Evolutionary conservation across 2,888 invertebrate species (phyloP), one percentile per base, ranked within the genome.

Genomic region (Odontomyia ornata): DNA sequence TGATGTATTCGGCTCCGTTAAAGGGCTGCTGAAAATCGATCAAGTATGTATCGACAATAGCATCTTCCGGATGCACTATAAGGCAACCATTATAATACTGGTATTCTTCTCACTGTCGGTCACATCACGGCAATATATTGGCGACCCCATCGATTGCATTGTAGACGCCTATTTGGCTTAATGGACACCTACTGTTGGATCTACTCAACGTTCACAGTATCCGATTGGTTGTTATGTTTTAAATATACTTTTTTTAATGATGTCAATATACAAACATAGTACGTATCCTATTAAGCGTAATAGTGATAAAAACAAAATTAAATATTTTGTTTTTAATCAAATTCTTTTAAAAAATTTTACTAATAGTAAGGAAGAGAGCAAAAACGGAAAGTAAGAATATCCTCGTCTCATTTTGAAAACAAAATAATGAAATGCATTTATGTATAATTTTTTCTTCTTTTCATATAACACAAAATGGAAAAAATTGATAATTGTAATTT

Each of bases 71-170:
- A 89, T 97, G 84, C 97, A 97, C 87, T 97, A 97, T 89, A 96
- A 96, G 88, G 95, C 93, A 82, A 96, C 97, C 83, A 95, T 96
- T 82, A 91, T 95, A 85, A 92, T 97, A 83, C 89, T 98, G 85
- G 92, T 98, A 82, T 95, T 96, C 80, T 97, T 97, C 87, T 96
- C 96, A 80, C 88, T 98, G 83, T 89, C 98, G 84, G 96, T 98
- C 80, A 97, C 97, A 71, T 95, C 96, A 80, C 90, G 96, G 78
- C 97, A 98, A 85, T 98, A 98, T 88, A 97, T 98, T 84, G 98
- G 98, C 9, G 97, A 98, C 86, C 98, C 98, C 25, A 98, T 98
- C 84, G 96, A 97, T 88, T 98, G 98, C 87, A 95, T 96, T 85
- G 95, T 95, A 60, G 95, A 95, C 83, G 95, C 80, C 95, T 95